These are phyloP conservation scores for Perognathus longimembris DNA, from an alignment of 2,113 vertebrate species.

Conservation along the genomic window DNA sequence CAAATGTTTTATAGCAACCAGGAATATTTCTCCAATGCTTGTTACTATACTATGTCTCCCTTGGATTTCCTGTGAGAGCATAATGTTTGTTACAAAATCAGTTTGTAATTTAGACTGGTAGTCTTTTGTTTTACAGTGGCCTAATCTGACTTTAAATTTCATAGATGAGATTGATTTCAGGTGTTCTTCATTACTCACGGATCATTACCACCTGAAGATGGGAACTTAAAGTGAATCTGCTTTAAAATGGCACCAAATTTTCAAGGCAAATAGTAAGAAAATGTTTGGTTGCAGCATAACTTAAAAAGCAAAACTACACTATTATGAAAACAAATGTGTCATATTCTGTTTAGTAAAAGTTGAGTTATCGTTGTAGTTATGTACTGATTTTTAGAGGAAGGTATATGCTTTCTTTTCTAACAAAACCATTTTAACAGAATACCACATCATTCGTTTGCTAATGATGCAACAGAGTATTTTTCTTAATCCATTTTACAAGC, in stretches of 20 bases:
- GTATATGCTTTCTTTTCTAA: not conserved
- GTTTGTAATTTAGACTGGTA: not conserved
- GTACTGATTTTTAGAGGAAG: not conserved
- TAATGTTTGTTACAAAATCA: not conserved
- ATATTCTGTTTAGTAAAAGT: not conserved
- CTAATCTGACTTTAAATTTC: conserved; percentile 23
- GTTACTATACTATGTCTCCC: not conserved
- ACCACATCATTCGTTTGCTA: not conserved
- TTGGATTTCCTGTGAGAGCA: conserved; percentile 44
- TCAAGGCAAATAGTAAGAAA: not conserved
- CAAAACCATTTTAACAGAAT: not conserved
- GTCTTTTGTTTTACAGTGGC: not conserved
- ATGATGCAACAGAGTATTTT: too few species aligned
- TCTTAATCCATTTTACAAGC: not conserved
- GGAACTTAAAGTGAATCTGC: not conserved
- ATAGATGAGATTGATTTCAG: not conserved
- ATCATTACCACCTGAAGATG: not conserved
- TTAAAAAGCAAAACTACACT: conserved; percentile 43
- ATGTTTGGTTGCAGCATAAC: not conserved
- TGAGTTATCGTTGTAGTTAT: not conserved
- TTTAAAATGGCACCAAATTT: conserved; percentile 1
- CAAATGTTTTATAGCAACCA: conserved; percentile 36
- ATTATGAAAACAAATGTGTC: not conserved
- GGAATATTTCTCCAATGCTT: conserved; percentile 16
- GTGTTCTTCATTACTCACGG: not conserved